Base-by-base conservation (phyloP, 2,113 vertebrate species). In the Myrmophylax atrothorax region DNA sequence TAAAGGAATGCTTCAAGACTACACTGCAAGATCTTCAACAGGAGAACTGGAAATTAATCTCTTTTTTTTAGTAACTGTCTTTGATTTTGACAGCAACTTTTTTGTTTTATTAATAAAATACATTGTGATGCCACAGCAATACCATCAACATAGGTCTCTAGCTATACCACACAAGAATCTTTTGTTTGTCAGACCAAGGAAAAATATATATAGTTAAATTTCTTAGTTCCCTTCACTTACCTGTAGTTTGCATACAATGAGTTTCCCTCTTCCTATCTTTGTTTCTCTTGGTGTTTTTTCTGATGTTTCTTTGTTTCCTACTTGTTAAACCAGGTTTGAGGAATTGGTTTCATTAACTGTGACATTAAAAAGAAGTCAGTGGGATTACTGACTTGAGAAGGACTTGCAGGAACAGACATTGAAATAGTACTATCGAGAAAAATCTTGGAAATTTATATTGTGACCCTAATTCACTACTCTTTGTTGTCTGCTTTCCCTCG, bases 401-500 rank as follows among this genome's bases (percentile, higher is more conserved):
- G 4, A 50, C 35, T 37, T 82, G 18, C 20, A 40, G 78, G 22
- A 80, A 33, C 25, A 20, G 28, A 24, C 5, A 6, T 88, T 90
- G 22, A 80, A 67, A 20, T 25, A 83, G 33, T 29, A 40, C 9
- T 44, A 19, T 3, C 42, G 19, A 75, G 66, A 67, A 94, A 28
- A 72, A 16, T 31, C 15, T 35, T 26, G 10, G 26, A 76, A 74
- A 89, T 59, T 59, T 9, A 7, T 83, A 19, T 77, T 58, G 47
- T 53, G 18, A 74, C 55, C 11, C 4, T 67, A 62, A 47, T 78
- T 81, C 5, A 14, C 12, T 86, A 74, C 6, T 19, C 3, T 16
- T 15, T n/a, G 1, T 40, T 60, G 4, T n/a, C 33, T 87, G 18
- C 10, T 64, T 84, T 72, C 15, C 6, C 6, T 56, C 0, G 0